A percentile compares a stretch with the other conserved stretches of the same genome.
Evolutionary conservation across 64 coral and sea anemone species (phyloP).

Genomic region (Astreopora myriophthalma): DNA sequence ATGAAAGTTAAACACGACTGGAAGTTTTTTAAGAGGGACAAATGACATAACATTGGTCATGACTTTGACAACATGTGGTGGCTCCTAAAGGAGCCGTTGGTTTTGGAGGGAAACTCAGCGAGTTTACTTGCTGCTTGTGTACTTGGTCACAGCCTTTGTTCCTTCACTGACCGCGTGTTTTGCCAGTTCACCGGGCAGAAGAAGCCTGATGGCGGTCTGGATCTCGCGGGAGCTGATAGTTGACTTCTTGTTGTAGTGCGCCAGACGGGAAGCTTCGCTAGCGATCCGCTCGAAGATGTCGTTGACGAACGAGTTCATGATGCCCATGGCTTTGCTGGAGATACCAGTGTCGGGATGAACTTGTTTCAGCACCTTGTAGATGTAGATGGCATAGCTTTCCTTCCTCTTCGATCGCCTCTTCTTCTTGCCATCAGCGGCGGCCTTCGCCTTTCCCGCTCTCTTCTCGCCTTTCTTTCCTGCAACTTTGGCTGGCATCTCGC

Average conservation of each 20-base stretch:
- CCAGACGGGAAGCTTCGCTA: slow-evolving; percentile 45
- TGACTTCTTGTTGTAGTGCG: slow-evolving; percentile 71
- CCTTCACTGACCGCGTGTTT: slow-evolving; percentile 51
- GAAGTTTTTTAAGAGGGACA: not conserved
- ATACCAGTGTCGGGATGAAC: slow-evolving; percentile 69
- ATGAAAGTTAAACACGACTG: not conserved
- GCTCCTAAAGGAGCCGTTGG: slow-evolving; percentile 40
- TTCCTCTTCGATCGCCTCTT: slow-evolving; percentile 28
- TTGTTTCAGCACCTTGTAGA: slow-evolving; percentile 67
- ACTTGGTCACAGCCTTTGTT: slow-evolving; percentile 51
- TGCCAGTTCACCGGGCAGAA: slow-evolving; percentile 36
- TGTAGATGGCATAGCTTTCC: slow-evolving; percentile 71
- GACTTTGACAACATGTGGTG: slow-evolving; percentile 10
- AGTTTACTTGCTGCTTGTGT: slow-evolving; percentile 58
- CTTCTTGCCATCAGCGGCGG: slow-evolving; percentile 10
- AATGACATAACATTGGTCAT: not conserved
- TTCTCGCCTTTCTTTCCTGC: slow-evolving; percentile 51
- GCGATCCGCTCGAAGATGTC: slow-evolving; percentile 86
- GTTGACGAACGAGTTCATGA: slow-evolving; percentile 83
- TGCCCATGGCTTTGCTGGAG: slow-evolving; percentile 70
- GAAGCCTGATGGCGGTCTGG: slow-evolving; percentile 53
- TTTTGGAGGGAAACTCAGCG: slow-evolving; percentile 35
- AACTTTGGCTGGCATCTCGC: not conserved
- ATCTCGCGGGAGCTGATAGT: slow-evolving; percentile 53
- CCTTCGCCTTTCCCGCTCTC: slow-evolving; percentile 44